Conservation (phyloP, 2,797 vertebrate genomes). For the Eupleurogrammus muticus region DNA sequence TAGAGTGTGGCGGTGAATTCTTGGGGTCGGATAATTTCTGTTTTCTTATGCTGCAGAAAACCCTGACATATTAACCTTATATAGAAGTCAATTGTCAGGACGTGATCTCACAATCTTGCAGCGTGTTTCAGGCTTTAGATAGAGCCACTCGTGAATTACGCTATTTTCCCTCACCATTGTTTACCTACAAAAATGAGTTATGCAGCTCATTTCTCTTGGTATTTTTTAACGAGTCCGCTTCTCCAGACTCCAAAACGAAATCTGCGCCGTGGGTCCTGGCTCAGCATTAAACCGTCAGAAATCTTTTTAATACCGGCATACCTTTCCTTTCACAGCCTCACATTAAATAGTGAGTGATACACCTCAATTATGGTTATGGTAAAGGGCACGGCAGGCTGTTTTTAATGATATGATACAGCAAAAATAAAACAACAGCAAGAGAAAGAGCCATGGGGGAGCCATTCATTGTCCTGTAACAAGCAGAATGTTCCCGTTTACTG, state of each 20-base stretch:
- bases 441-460: slow-evolving; percentile 12
- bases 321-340: slow-evolving; percentile 14
- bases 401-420: slow-evolving; percentile 30
- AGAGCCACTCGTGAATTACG: background rate
- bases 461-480: slow-evolving; percentile 51
- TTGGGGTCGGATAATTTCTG: too few species aligned
- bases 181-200: background rate
- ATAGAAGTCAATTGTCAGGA: background rate
- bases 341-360: slow-evolving; percentile 17
- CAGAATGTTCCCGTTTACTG: slow-evolving; percentile 54
- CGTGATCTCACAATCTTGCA: background rate
- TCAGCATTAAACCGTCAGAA: slow-evolving; percentile 17
- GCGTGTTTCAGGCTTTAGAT: background rate
- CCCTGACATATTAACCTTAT: too few species aligned
- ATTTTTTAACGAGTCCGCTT: slow-evolving; percentile 35
- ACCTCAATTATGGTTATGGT: slow-evolving; percentile 23
- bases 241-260: slow-evolving; percentile 19
- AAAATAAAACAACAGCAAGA: slow-evolving; percentile 15
- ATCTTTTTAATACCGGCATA: slow-evolving; percentile 19
- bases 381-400: slow-evolving; percentile 21
- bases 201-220: slow-evolving; percentile 1
- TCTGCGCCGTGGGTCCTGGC: background rate
- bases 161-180: background rate
- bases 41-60: too few species aligned
- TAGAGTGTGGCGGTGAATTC: too few species aligned